Evolutionary conservation across 2,113 vertebrate species (phyloP).

Genomic region (Trochalopteron elliotii): DNA sequence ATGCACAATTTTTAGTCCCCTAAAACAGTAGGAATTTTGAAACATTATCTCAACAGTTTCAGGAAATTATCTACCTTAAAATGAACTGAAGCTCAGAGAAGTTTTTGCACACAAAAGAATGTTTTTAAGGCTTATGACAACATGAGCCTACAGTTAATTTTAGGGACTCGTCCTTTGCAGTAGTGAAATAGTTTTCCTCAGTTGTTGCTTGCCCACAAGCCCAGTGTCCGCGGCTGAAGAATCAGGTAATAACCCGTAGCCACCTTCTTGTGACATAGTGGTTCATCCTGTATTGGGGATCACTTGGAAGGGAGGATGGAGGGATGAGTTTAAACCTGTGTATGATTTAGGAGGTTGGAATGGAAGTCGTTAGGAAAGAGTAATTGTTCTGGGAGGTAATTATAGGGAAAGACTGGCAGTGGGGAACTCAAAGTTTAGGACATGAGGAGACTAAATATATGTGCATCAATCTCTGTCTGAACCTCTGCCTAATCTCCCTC

Average conservation of each 20-base stretch:
- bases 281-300: constrained; percentile 11
- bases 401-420: neutral
- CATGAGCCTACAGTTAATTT: neutral
- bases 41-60: neutral
- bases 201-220: neutral
- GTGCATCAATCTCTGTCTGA: neutral
- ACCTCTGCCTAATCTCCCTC: neutral
- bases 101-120: neutral
- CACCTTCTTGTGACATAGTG: neutral
- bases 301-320: neutral
- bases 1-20: neutral
- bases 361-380: constrained; percentile 36
- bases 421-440: neutral
- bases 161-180: neutral
- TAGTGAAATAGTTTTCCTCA: neutral
- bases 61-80: neutral
- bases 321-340: constrained; percentile 33
- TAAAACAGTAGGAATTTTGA: neutral
- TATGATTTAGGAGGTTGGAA: constrained; percentile 46
- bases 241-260: neutral
- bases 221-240: neutral
- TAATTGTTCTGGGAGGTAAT: neutral
- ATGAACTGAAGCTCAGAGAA: neutral
- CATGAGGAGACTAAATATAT: neutral
- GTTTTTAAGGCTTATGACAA: neutral